Conservation (phyloP, 2,888 invertebrate species). For the Uropetala carovei region DNA sequence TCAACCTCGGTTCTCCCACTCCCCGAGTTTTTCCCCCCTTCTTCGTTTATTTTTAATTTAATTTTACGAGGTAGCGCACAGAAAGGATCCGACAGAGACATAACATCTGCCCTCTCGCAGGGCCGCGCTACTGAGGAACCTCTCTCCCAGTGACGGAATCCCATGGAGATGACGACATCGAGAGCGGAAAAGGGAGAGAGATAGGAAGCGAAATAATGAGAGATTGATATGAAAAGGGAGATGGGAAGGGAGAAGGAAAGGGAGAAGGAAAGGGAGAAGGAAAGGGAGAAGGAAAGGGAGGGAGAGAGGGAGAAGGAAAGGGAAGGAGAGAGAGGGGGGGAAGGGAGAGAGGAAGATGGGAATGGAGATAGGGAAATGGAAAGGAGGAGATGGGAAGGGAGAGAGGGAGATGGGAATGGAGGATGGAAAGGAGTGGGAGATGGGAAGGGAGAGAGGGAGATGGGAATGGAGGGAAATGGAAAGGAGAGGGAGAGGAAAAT, state of each 20-base stretch:
- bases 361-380: too few relatives aligned
- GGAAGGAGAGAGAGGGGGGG: too few relatives aligned
- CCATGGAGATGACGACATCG: not conserved
- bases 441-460: not conserved
- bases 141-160: not conserved
- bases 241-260: not conserved
- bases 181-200: not conserved
- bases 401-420: not conserved
- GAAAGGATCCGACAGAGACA: not conserved
- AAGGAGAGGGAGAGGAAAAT: too few relatives aligned
- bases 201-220: not conserved
- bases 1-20: not conserved
- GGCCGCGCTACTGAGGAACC: not conserved
- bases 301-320: too few relatives aligned
- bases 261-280: too few relatives aligned
- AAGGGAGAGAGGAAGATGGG: too few relatives aligned
- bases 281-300: too few relatives aligned
- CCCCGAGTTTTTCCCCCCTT: not conserved
- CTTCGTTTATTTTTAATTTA: not conserved
- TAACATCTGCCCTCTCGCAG: constrained; percentile 11
- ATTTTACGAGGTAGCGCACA: not conserved
- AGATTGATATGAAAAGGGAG: too few relatives aligned
- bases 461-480: not conserved
- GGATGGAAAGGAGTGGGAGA: not conserved
- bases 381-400: not conserved